Base-by-base conservation (phyloP, 2,888 invertebrate species). In the Volucella zonaria region DNA sequence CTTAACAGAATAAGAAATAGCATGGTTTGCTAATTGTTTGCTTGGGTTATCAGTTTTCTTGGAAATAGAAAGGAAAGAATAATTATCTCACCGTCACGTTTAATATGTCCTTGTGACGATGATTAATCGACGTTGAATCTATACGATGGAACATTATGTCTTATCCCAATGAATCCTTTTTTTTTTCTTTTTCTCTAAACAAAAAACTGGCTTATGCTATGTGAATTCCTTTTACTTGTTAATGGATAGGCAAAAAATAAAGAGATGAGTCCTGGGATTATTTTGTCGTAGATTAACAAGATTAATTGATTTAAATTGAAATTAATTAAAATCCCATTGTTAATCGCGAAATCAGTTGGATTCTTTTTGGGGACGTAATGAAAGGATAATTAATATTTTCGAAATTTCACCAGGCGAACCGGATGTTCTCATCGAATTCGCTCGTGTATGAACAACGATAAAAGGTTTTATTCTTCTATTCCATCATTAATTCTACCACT, bases 281-380 rank as follows among this genome's bases (percentile, higher is more conserved):
- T 64, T n/a, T 58, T 68, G 66, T 47, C 52, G 47, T 40, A 49
- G 23, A 23, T 49, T 47, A 71, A 67, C 68, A 54, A 67, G 58
- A 75, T 75, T 75, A 70, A 83, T 80, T 75, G 75, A 51, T 76
- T 83, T 83, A 76, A 83, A 83, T 80, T 83, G 80, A 83, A 83
- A 83, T 80, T 83, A 75, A 83, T 83, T 70, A 64, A 67, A 76
- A 75, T 52, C 70, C 79, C 47, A 83, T 54, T 81, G 45, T 10
- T 49, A 66, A 47, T 62, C 51, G 31, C 45, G 47, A 6, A 1
- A 31, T 49, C 54, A 40, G 51, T 15, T 68, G 43, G 23, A 31
- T 6, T 6, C 0, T 6, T 31, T 31, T 6, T 6, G 31, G 6
- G 31, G 31, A 6, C 31, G 1, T 31, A 31, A 31, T 6, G 31